Conservation (phyloP, 1,140 invertebrate species). For the Pseudomyrmex cubaensis region DNA sequence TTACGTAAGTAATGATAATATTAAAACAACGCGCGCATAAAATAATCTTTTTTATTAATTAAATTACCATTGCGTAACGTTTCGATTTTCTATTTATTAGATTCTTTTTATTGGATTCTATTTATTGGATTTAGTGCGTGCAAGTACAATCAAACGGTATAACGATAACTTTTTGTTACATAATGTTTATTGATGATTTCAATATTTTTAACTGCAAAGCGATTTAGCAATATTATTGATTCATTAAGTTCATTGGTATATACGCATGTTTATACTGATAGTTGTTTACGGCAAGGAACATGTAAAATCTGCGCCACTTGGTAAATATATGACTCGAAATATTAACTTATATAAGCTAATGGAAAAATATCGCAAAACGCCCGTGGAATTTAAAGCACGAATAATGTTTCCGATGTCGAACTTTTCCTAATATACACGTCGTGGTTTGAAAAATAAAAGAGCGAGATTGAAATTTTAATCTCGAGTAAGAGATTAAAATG, state of each 20-base stretch:
- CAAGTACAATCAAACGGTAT: too few species aligned
- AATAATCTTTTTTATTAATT: too few species aligned
- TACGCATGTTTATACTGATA: neutral
- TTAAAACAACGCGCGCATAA: too few species aligned
- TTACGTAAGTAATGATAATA: too few species aligned
- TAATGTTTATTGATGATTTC: too few species aligned
- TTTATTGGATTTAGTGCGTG: too few species aligned
- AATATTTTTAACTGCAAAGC: neutral
- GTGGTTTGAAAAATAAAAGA: conserved; percentile 11
- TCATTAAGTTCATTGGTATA: neutral
- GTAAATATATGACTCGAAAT: conserved; percentile 25
- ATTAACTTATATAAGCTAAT: conserved; percentile 37
- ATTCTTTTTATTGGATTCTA: too few species aligned
- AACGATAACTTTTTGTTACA: too few species aligned
- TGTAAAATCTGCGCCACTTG: neutral
- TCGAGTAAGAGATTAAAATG: conserved; percentile 45
- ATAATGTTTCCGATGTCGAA: conserved; percentile 8
- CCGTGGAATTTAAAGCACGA: conserved; percentile 14
- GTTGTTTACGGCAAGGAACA: conserved; percentile 26
- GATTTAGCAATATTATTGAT: conserved; percentile 22
- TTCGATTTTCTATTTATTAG: too few species aligned
- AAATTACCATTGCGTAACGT: too few species aligned
- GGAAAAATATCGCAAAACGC: conserved; percentile 37
- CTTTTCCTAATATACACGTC: neutral
- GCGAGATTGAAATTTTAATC: conserved; percentile 40